Percentiles rank a stretch among this genome's conserved stretches.
Evolutionary conservation across 1,140 invertebrate species (phyloP).

Genomic region (Wasmannia auropunctata): DNA sequence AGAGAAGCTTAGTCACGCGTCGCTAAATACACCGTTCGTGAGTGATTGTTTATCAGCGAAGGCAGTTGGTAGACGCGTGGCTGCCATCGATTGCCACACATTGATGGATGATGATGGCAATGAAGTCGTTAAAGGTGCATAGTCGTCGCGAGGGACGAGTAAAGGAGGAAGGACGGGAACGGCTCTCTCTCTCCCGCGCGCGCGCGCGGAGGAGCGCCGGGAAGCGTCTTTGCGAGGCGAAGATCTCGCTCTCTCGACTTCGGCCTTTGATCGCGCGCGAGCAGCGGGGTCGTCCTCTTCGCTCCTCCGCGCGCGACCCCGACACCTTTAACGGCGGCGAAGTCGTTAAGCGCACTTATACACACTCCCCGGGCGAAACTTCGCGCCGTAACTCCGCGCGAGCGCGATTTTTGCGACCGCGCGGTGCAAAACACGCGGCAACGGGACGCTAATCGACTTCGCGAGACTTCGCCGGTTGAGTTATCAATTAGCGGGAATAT

Average conservation of each 20-base stretch:
- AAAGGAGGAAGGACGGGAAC: neutral
- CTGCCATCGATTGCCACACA: slow-evolving; percentile 40
- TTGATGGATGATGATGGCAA: slow-evolving; percentile 56
- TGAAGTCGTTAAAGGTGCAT: slow-evolving; percentile 54
- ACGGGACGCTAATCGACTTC: slow-evolving; percentile 36
- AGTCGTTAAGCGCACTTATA: slow-evolving; percentile 43
- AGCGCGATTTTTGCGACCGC: slow-evolving; percentile 23
- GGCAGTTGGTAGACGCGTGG: slow-evolving; percentile 44
- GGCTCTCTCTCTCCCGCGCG: too few relatives aligned
- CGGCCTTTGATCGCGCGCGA: slow-evolving; percentile 36
- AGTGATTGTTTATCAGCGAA: slow-evolving; percentile 45
- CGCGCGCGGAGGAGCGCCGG: neutral
- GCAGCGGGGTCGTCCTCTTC: slow-evolving; percentile 7
- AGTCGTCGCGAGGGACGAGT: slow-evolving; percentile 11
- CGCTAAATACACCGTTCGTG: slow-evolving; percentile 32
- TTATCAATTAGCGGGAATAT: slow-evolving; percentile 42
- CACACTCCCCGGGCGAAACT: slow-evolving; percentile 34
- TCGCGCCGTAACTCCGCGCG: slow-evolving; percentile 20
- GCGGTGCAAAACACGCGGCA: slow-evolving; percentile 32
- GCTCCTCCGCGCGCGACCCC: neutral
- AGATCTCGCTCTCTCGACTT: slow-evolving; percentile 46
- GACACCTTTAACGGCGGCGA: slow-evolving; percentile 29
- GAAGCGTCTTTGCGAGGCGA: neutral
- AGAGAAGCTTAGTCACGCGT: slow-evolving; percentile 30
- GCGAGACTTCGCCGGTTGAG: neutral